Evolutionary conservation across 1,140 invertebrate genomes (phyloP), one percentile per base, ranked within the genome.

Genomic region (Anastrepha obliqua): DNA sequence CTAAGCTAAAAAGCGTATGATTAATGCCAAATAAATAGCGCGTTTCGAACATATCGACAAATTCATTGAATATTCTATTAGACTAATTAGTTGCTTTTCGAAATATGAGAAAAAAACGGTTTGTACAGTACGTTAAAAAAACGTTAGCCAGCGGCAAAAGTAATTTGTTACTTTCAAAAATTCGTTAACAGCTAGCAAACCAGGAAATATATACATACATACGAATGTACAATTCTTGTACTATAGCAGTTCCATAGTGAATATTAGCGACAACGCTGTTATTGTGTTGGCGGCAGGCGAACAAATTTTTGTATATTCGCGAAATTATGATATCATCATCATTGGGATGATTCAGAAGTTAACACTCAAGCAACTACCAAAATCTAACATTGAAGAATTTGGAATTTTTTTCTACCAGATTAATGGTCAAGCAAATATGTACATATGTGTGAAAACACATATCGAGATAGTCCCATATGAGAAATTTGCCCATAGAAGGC

Each of bases 301-400:
- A 55, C 20, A 62, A 15, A n/a, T 15, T 62, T 62, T 62, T 8
- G n/a, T n/a, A 62, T 62, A n/a, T 67, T 81, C 47, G 74, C 74
- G 47, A 81, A 55, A 29, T 20, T 55, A 81, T 81, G 74, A 81
- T 81, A 47, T 81, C 74, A 81, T 58, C 74, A 5, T 81, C 47
- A 81, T 55, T 55, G 13, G 55, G 47, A n/a, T 81, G 74, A 81
- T 55, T 81, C 74, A 81, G 44, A 11, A 55, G 44, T 81, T 81
- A 51, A 20, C 74, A 9, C 17, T 81, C 20, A 5, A 81, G 74
- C 17, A 42, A 55, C 74, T 55, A 55, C 74, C 44, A 81, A 55
- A 81, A 17, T 20, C 55, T 81, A 55, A 55, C 47, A 55, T 55
- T 81, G 74, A 55, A 55, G 9, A 81, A 51, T 81, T 81, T 17